Evolutionary conservation across 64 coral and sea anemone species (phyloP), one percentile per base, ranked within the genome.

Genomic region (Astreopora myriophthalma): DNA sequence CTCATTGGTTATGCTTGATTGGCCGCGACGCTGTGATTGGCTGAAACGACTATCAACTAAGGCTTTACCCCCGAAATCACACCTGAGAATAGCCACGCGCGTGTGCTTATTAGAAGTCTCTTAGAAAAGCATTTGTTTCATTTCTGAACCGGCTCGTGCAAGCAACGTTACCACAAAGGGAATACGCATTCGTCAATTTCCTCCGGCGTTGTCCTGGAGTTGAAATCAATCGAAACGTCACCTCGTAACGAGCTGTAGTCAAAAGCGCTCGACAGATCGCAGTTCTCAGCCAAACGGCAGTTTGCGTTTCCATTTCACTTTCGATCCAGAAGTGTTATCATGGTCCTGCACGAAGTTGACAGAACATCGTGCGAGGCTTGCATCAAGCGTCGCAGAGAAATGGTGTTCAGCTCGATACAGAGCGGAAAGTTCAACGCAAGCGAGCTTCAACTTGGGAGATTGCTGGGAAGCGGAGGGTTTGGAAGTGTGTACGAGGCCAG

Each of bases 101-200:
- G 95, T 97, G 95, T 17, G 79, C 95, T 87, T 86, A 88, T 94
- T 88, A 70, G 75, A 58, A 88, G 90, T 85, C 88, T 81, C 64
- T 86, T 27, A 96, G 91, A 94, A 91, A 81, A 87, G 91, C 92
- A 97, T 97, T 97, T 97, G 95, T 96, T 94, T 89, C 88, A 79
- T 31, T 81, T 23, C 79, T 32, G 34, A 83, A 23, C 33, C 57
- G 79, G 90, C 85, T 92, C 85, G 94, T 84, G 90, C 94, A 92
- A n/a, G 70, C 90, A 31, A 68, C 81, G 30, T 42, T 57, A 61
- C 65, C 42, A 96, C 90, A 96, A 96, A 96, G 66, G 49, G 33
- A 62, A 81, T 76, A 60, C 39, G 14, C 57, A 64, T 83, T 39
- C 25, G 25, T 75, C 71, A 48, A 93, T 32, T 87, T 88, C 74